phyloP scores from a whole-genome alignment of 1,140 invertebrate genomes.

The Diuraphis noxia region DNA sequence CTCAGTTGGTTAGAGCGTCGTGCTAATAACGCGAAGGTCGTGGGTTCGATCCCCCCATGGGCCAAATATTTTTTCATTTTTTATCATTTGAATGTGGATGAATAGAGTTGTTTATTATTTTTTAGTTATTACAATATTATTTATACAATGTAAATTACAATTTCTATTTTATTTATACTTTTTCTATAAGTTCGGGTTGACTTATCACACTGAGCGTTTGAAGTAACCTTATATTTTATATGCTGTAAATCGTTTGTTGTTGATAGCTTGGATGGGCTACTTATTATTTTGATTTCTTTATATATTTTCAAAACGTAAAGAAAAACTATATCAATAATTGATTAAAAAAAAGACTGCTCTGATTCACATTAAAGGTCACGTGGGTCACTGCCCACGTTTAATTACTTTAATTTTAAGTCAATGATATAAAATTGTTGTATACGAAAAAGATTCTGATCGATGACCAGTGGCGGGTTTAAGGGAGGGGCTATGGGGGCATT shows the following conservation, averaged over 20 bases:
- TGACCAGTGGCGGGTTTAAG: too few species aligned
- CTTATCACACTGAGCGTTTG: fast-evolving
- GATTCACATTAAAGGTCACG: too few species aligned
- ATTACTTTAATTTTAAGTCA: too few species aligned
- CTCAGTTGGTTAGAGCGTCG: constrained; percentile 58
- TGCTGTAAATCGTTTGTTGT: background rate
- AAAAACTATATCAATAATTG: background rate
- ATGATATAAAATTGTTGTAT: too few species aligned
- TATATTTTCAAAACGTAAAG: background rate
- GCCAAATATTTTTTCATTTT: constrained; percentile 55
- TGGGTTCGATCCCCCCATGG: constrained; percentile 58
- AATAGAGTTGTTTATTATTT: too few species aligned
- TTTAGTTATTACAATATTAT: too few species aligned
- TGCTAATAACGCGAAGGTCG: constrained; percentile 58
- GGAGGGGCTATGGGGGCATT: too few species aligned
- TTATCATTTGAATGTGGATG: background rate
- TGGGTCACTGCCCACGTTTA: too few species aligned
- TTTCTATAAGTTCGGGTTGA: background rate
- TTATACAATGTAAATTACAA: background rate
- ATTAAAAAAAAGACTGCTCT: background rate
- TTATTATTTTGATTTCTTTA: background rate
- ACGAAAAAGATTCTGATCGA: too few species aligned
- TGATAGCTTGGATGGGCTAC: background rate
- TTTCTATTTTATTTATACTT: background rate
- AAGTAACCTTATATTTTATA: background rate